Evolutionary conservation across 2,113 vertebrate species (phyloP), one percentile per base, ranked within the genome.

Genomic region (Passer montanus): DNA sequence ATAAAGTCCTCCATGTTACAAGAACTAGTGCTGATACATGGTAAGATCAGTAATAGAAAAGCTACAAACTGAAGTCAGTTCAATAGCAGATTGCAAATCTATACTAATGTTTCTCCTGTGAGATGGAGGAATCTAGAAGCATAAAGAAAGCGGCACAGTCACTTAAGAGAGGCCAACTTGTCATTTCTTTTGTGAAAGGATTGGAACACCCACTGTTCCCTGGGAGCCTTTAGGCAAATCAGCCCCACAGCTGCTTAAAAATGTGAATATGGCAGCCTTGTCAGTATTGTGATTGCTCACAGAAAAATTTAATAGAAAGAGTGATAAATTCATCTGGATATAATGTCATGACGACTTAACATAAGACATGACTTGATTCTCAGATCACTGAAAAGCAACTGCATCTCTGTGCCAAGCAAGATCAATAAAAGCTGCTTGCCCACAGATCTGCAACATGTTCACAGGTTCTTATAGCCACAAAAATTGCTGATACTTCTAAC

Each of bases 261-360:
- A 96, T 70, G 92, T 97, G 94, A 97, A 93, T 44, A 68, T 69
- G 85, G 96, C 87, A 96, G 84, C 85, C 86, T 94, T 96, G 87
- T 96, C 96, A 97, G 92, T 93, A 87, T 16, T 52, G 66, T 73
- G 87, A 96, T 63, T 87, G 66, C 70, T 97, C 87, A 93, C 56
- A 96, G 58, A 96, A 94, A 97, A 91, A 44, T 56, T 74, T 92
- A 89, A 93, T 44, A 97, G 87, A 87, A 97, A 93, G 35, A 94
- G 37, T 78, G 95, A 93, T 95, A 97, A 93, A 96, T 96, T 93
- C 81, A 93, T 86, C 41, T 90, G 76, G 86, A 94, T 95, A 84
- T 60, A 94, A 95, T 96, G 90, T 94, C 96, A 97, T 82, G 96
- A 97, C 52, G 86, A 66, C 64, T 98, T 93, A 97, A 92, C 66